Evolutionary conservation across 2,888 invertebrate genomes (phyloP), one percentile per base, ranked within the genome.

Genomic region (Scaptomyza polygonia): DNA sequence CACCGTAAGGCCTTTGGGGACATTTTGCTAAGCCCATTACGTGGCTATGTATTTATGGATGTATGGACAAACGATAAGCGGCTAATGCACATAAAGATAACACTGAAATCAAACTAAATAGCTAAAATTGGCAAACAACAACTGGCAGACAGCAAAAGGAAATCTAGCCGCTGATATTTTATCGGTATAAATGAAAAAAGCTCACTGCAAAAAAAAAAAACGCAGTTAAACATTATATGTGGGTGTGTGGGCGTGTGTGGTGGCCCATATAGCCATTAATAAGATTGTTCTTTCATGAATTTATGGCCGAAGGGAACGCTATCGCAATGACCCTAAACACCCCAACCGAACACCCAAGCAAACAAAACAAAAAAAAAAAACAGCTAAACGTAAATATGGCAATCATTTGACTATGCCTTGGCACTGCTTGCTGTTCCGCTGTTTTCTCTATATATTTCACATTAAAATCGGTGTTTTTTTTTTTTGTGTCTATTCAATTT

Each of bases 201-300:
- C 18, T n/a, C 47, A 63, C 45, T 32, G 25, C 30, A 59, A 66
- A 61, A 82, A 66, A 61, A 82, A 88, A 85, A 85, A 88, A 88
- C 85, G 71, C 88, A 88, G 85, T 74, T 85, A 82, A 87, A 74
- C 84, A 82, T 87, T 88, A 85, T 85, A 7, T 14, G 14, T 34
- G 34, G n/a, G 34, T 40, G 58, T 63, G 30, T 39, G 58, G 40
- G 45, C 18, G 55, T 29, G 55, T 39, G 54, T 29, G n/a, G 27
- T 7, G 49, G 52, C 80, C 71, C 86, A 72, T 61, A 72, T 69
- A 63, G 71, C 72, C 88, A 84, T 84, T 86, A 88, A 88, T 86
- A 86, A 86, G 85, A 84, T 88, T 84, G 82, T 88, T 86, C 81
- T 84, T 86, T 69, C 83, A 86, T 80, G 88, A 84, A 88, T 84